These are phyloP conservation scores for Liopterus haemorrhoidalis DNA, from an alignment of 2,888 invertebrate species.

Conservation along the genomic window DNA sequence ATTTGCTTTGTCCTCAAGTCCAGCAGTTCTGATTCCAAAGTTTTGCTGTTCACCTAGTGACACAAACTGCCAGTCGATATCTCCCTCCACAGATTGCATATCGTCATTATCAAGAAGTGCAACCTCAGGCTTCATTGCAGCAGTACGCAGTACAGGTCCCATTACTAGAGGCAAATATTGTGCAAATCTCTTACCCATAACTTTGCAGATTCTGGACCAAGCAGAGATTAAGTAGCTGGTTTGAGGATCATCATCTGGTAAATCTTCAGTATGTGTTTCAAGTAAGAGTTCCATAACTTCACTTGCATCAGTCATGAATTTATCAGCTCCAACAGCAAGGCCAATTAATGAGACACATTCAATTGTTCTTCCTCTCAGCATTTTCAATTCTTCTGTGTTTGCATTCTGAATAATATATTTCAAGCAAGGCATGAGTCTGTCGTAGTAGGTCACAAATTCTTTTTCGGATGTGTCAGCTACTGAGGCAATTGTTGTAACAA, in stretches of 20 bases:
- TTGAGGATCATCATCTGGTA: conserved; percentile 94
- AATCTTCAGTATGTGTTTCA: conserved; percentile 79
- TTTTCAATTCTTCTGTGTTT: conserved; percentile 75
- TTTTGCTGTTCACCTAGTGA: conserved; percentile 91
- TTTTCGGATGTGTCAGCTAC: conserved; percentile 98
- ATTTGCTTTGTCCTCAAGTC: conserved; percentile 91
- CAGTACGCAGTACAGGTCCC: conserved; percentile 88
- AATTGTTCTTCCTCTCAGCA: conserved; percentile 95
- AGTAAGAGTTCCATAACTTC: conserved; percentile 94
- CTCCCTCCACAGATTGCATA: conserved; percentile 74
- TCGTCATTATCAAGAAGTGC: conserved; percentile 83
- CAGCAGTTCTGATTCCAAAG: conserved; percentile 89
- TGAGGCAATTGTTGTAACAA: conserved; percentile 97
- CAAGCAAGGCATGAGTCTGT: conserved; percentile 86
- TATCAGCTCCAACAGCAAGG: conserved; percentile 72
- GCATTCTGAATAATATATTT: conserved; percentile 97
- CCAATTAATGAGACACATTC: conserved; percentile 99
- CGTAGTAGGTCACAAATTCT: conserved; percentile 91
- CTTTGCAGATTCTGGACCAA: conserved; percentile 97
- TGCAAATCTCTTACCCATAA: conserved; percentile 66
- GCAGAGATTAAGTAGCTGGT: conserved; percentile 97
- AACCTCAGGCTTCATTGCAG: conserved; percentile 89
- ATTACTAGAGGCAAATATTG: conserved; percentile 93
- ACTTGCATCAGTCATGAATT: conserved; percentile 85
- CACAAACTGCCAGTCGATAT: conserved; percentile 91